Evolutionary conservation across 2,888 invertebrate species (phyloP).

Genomic region (Stratiomys singularior): DNA sequence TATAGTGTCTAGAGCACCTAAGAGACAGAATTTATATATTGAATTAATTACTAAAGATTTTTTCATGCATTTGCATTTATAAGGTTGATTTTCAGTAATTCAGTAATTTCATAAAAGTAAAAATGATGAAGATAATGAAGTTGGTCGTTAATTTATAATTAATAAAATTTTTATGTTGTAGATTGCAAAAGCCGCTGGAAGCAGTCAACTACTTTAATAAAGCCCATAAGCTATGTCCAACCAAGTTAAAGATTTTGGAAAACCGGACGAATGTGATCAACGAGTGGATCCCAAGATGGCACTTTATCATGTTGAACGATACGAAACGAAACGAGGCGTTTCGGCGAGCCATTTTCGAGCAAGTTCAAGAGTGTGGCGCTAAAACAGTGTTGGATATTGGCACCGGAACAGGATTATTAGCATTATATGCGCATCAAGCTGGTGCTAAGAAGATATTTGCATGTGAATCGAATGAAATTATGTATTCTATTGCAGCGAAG

Average conservation of each 20-base stretch:
- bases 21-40: no score
- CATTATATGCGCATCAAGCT: constrained; percentile 72
- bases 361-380: constrained; percentile 65
- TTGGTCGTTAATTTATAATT: no score
- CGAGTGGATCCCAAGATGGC: constrained; percentile 80
- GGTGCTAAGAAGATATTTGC: constrained; percentile 71
- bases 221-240: constrained; percentile 48
- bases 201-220: constrained; percentile 51
- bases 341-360: constrained; percentile 70
- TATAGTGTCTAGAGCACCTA: no score
- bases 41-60: no score
- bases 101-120: no score
- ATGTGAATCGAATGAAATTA: constrained; percentile 74
- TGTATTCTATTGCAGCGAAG: constrained; percentile 72
- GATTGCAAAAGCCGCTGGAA: constrained; percentile 51
- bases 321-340: constrained; percentile 74
- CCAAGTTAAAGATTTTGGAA: constrained; percentile 47
- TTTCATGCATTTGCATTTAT: no score
- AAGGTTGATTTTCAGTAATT: no score
- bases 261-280: constrained; percentile 69
- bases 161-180: constrained; percentile 48
- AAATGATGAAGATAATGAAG: no score
- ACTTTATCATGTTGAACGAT: constrained; percentile 86
- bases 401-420: constrained; percentile 79
- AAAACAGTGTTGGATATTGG: constrained; percentile 78